phyloP scores from a whole-genome alignment of 2,797 vertebrate genomes.

The Mormyrus proboscirostris region DNA sequence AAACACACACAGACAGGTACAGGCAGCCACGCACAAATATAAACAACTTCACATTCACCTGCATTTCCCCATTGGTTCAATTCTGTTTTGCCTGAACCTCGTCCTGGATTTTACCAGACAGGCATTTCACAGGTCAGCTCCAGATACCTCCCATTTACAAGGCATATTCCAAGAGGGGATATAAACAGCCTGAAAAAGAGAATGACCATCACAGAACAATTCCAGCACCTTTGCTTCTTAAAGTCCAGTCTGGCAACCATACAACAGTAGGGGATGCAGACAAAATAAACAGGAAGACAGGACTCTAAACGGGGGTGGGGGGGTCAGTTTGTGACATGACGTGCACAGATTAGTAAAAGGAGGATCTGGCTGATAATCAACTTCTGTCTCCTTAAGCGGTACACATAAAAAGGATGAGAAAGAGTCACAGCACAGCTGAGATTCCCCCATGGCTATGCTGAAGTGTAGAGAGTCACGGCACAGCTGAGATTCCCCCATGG shows the following conservation, averaged over 20 bases:
- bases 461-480: not conserved
- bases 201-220: constrained; percentile 68
- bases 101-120: constrained; percentile 46
- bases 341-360: not conserved
- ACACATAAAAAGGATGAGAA: constrained; percentile 33
- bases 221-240: constrained; percentile 70
- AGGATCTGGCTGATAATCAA: constrained; percentile 28
- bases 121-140: constrained; percentile 57
- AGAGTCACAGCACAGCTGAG: constrained; percentile 3
- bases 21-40: constrained; percentile 35
- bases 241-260: constrained; percentile 71
- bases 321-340: constrained; percentile 2
- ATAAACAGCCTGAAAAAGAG: constrained; percentile 65
- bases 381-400: constrained; percentile 34
- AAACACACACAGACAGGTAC: constrained; percentile 44
- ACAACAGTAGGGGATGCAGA: constrained; percentile 65
- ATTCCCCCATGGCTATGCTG: constrained; percentile 20
- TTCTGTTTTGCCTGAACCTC: constrained; percentile 60
- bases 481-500: constrained; percentile 22
- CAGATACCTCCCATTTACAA: constrained; percentile 64
- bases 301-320: not conserved
- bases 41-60: constrained; percentile 36
- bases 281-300: constrained; percentile 65
- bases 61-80: constrained; percentile 51
- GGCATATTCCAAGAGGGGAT: constrained; percentile 60